Percentiles rank a stretch among this genome's conserved stretches.
These are phyloP conservation scores for Holcopasites calliopsidis DNA, from an alignment of 1,140 invertebrate genomes.

Conservation along the genomic window DNA sequence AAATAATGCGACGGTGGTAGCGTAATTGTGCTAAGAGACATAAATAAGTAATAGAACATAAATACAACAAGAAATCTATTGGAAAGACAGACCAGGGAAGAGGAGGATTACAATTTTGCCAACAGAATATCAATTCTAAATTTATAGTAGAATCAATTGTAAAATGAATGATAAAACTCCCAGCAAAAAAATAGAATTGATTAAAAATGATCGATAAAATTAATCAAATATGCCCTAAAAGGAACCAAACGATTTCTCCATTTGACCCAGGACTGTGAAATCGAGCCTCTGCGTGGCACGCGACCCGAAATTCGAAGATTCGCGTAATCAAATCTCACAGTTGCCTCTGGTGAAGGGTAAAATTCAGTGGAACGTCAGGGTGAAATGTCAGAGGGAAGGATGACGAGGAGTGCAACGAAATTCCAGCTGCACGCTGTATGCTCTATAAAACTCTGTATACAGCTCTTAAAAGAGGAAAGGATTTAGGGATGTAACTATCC, in stretches of 20 bases:
- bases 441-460: neutral
- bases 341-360: neutral
- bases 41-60: too few species aligned
- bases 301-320: neutral
- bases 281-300: neutral
- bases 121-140: too few species aligned
- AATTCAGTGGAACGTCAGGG: neutral
- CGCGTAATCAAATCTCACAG: slow-evolving; percentile 3
- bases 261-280: neutral
- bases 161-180: too few species aligned
- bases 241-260: neutral
- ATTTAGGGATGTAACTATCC: neutral
- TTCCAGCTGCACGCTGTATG: neutral
- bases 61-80: too few species aligned
- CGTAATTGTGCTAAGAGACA: too few species aligned
- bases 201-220: too few species aligned
- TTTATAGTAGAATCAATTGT: too few species aligned
- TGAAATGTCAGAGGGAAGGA: slow-evolving; percentile 1
- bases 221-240: neutral
- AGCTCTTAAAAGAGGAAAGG: neutral
- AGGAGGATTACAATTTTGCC: too few species aligned
- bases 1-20: too few species aligned
- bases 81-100: too few species aligned
- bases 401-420: neutral
- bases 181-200: too few species aligned